Conservation (phyloP, 2,113 vertebrate species). For the Dromaius novaehollandiae region DNA sequence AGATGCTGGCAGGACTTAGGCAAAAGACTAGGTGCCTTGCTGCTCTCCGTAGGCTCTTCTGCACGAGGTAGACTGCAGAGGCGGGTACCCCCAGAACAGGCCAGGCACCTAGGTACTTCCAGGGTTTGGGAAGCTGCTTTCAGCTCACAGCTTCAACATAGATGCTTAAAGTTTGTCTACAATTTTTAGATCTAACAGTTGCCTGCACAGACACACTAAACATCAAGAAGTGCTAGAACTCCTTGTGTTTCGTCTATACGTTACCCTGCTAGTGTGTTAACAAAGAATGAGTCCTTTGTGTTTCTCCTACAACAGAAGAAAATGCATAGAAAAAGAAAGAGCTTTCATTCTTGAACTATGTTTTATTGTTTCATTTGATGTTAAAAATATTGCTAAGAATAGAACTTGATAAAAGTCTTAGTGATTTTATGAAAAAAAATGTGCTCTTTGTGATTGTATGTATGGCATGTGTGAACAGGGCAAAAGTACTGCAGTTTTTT, state of each 20-base stretch:
- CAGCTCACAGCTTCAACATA: background rate
- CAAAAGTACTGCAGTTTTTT: background rate
- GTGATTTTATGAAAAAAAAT: background rate
- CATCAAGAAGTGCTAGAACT: background rate
- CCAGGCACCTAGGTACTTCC: background rate
- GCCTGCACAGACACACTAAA: background rate
- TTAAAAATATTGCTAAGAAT: background rate
- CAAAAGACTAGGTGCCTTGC: rapidly evolving
- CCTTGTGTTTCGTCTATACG: background rate
- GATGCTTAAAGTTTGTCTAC: background rate
- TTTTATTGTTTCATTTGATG: background rate
- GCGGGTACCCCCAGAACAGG: background rate
- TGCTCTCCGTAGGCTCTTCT: background rate
- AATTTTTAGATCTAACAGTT: background rate
- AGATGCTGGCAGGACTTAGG: background rate
- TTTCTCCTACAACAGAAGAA: background rate
- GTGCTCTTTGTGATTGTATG: background rate
- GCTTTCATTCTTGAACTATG: background rate
- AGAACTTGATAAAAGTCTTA: background rate
- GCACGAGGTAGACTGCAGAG: rapidly evolving
- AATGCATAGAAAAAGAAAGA: background rate
- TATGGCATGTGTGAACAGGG: background rate
- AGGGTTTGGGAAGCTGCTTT: background rate
- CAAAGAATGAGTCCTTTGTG: background rate
- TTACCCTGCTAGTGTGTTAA: background rate